Percentiles rank a stretch among this genome's conserved stretches.
These are phyloP conservation scores for Pelmatolapia mariae DNA, from an alignment of 2,113 vertebrate species.

Conservation along the genomic window DNA sequence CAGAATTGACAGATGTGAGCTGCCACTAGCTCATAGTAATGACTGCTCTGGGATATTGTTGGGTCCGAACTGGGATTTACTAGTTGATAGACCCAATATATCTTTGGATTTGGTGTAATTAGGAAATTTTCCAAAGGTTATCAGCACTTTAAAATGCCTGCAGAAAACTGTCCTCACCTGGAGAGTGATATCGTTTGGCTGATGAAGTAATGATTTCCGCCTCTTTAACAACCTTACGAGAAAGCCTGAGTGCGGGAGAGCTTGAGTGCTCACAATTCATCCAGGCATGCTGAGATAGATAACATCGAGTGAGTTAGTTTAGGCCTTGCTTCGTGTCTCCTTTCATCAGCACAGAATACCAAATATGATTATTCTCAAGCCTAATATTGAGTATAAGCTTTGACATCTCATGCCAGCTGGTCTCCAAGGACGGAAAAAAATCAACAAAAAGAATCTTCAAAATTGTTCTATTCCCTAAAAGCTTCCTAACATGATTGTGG, in stretches of 20 bases:
- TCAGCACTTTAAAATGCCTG: background rate
- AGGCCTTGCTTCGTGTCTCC: background rate
- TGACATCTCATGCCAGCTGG: background rate
- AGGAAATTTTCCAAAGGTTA: conserved; percentile 9
- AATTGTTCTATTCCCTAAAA: conserved; percentile 19
- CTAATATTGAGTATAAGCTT: background rate
- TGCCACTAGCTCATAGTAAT: background rate
- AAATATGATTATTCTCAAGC: background rate
- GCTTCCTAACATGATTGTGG: conserved; percentile 31
- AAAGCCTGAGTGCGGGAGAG: background rate
- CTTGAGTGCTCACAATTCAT: background rate
- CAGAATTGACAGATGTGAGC: background rate
- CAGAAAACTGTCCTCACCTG: conserved; percentile 1
- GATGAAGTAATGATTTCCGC: conserved; percentile 41
- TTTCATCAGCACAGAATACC: background rate
- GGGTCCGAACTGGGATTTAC: background rate
- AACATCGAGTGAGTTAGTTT: background rate
- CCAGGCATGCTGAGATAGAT: background rate
- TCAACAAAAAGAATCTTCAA: background rate
- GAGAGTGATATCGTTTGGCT: conserved; percentile 15
- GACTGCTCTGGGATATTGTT: background rate
- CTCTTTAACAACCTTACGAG: background rate
- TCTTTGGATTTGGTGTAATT: background rate
- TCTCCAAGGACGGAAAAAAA: background rate
- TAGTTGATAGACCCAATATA: background rate